A percentile compares a stretch with the other conserved stretches of the same genome.
Evolutionary conservation across 1,140 invertebrate genomes (phyloP).

Genomic region (Limonius californicus): DNA sequence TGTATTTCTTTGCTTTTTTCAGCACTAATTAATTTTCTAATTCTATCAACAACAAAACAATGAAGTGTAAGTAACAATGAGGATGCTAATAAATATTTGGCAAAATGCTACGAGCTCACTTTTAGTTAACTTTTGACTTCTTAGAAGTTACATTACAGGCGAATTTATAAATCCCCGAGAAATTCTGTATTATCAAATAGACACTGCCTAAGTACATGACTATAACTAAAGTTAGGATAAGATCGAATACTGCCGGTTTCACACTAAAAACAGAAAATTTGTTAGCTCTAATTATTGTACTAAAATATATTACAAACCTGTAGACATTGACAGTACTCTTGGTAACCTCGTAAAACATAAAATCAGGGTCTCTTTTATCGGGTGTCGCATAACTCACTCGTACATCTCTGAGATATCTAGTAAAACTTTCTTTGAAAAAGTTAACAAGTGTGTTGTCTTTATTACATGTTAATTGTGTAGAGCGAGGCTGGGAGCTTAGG

Average conservation of each 20-base stretch:
- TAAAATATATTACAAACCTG: constrained; percentile 66
- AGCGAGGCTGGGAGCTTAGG: constrained; percentile 66
- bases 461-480: constrained; percentile 67
- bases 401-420: constrained; percentile 72
- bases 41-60: neutral
- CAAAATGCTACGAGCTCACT: neutral
- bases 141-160: constrained; percentile 34
- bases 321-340: constrained; percentile 80
- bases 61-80: neutral
- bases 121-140: constrained; percentile 30
- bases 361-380: constrained; percentile 88
- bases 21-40: no score
- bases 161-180: constrained; percentile 54
- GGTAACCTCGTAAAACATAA: constrained; percentile 83
- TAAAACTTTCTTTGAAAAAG: constrained; percentile 69
- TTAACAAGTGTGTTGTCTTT: constrained; percentile 63
- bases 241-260: constrained; percentile 96
- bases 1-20: no score
- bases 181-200: constrained; percentile 78
- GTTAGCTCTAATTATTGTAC: no score
- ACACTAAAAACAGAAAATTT: constrained; percentile 64
- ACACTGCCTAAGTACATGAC: constrained; percentile 74
- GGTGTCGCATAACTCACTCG: constrained; percentile 64
- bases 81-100: neutral
- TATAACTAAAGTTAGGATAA: constrained; percentile 86